phyloP scores from a whole-genome alignment of 2,888 invertebrate genomes.

The Aplocera efformata region DNA sequence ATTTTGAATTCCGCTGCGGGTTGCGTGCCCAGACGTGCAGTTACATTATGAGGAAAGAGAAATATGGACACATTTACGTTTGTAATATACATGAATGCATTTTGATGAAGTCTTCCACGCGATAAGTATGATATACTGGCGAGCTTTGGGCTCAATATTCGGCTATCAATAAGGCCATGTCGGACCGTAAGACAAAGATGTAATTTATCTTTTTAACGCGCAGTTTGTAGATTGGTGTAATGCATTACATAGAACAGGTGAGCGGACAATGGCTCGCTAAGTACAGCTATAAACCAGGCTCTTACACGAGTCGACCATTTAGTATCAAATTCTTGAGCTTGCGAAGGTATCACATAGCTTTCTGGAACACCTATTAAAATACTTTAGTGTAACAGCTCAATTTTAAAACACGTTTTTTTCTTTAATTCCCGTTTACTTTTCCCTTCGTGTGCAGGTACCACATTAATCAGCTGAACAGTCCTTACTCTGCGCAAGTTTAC shows the following conservation, averaged over 20 bases:
- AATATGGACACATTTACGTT: conserved; percentile 18
- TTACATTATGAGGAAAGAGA: conserved; percentile 20
- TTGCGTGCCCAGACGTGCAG: conserved; percentile 15
- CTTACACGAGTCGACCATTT: conserved; percentile 9
- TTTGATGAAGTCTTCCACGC: conserved; percentile 22
- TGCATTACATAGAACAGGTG: conserved; percentile 7
- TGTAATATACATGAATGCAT: conserved; percentile 15
- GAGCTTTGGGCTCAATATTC: conserved; percentile 4
- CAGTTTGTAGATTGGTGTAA: conserved; percentile 13
- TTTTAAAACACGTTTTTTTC: no score
- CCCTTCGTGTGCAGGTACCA: no score
- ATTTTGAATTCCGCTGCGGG: conserved; percentile 14
- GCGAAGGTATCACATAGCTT: not conserved
- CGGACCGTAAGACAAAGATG: conserved; percentile 11
- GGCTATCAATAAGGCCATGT: conserved; percentile 12
- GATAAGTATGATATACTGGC: conserved; percentile 23
- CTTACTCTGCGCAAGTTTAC: conserved; percentile 38
- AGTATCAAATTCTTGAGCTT: conserved; percentile 8
- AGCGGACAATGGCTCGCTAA: conserved; percentile 19
- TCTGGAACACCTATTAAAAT: not conserved
- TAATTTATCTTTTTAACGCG: conserved; percentile 17
- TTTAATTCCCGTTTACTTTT: no score
- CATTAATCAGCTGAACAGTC: no score
- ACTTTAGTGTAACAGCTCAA: no score
- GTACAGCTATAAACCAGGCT: conserved; percentile 16